These are phyloP conservation scores for Botia almorhae DNA, from an alignment of 2,797 vertebrate genomes.

Conservation along the genomic window DNA sequence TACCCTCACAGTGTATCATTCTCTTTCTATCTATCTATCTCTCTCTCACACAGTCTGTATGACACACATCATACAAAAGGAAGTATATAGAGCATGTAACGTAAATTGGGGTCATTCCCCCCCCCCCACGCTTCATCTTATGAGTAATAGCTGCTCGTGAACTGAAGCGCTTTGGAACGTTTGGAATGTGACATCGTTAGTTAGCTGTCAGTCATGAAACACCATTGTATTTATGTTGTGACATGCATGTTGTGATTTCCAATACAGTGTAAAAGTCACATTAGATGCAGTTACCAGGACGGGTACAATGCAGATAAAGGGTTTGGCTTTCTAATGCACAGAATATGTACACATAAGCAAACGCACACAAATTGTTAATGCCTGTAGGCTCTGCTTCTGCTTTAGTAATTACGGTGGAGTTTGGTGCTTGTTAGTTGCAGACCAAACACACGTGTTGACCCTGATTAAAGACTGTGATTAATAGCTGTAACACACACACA, in stretches of 20 bases:
- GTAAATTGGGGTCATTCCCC: conserved; percentile 3
- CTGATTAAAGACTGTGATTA: conserved; percentile 14
- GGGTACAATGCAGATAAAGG: neutral
- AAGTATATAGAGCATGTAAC: neutral
- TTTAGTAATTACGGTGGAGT: conserved; percentile 28
- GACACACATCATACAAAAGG: neutral
- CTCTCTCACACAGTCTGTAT: neutral
- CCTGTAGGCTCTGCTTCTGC: conserved; percentile 5
- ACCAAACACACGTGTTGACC: conserved; percentile 11
- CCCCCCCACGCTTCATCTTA: neutral
- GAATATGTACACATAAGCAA: neutral
- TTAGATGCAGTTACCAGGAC: neutral
- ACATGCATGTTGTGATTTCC: neutral
- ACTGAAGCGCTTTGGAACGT: conserved; percentile 5
- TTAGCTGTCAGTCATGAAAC: conserved; percentile 24
- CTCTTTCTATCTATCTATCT: neutral
- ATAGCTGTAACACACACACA: conserved; percentile 1
- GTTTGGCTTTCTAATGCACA: neutral
- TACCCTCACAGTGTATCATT: neutral
- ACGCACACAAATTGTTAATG: neutral
- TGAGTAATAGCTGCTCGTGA: neutral
- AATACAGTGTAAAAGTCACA: neutral
- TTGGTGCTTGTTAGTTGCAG: conserved; percentile 18
- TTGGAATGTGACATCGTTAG: conserved; percentile 19
- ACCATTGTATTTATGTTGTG: neutral